A percentile compares a stretch with the other conserved stretches of the same genome.
Evolutionary conservation across 2,797 vertebrate species (phyloP).

Genomic region (Tauraco hartlaubi): DNA sequence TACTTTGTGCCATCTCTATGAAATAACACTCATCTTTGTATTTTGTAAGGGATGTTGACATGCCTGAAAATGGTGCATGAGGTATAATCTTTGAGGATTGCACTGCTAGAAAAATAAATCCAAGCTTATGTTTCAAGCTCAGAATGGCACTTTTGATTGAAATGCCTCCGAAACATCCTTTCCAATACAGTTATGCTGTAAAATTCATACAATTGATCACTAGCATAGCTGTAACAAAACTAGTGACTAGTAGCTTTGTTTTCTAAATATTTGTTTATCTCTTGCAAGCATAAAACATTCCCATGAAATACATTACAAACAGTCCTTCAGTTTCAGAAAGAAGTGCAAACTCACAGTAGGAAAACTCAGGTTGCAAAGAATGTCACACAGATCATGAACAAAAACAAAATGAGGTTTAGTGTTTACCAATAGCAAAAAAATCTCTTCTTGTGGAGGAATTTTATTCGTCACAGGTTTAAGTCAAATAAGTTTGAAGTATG

Average conservation of each 20-base stretch:
- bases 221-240: slow-evolving; percentile 59
- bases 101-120: slow-evolving; percentile 79
- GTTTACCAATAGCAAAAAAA: neutral
- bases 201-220: slow-evolving; percentile 75
- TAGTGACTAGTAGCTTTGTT: slow-evolving; percentile 63
- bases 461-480: neutral
- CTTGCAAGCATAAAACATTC: slow-evolving; percentile 35
- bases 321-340: neutral
- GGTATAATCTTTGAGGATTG: slow-evolving; percentile 80
- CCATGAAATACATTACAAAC: slow-evolving; percentile 3
- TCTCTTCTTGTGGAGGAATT: neutral
- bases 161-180: slow-evolving; percentile 74
- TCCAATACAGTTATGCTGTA: slow-evolving; percentile 59
- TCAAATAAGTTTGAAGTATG: neutral
- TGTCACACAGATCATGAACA: neutral
- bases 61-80: slow-evolving; percentile 80
- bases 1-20: slow-evolving; percentile 80
- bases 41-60: slow-evolving; percentile 80
- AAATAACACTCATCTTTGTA: slow-evolving; percentile 81
- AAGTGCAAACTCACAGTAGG: neutral
- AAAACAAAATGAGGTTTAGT: neutral
- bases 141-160: slow-evolving; percentile 79
- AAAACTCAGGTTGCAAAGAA: neutral
- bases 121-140: slow-evolving; percentile 74
- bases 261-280: slow-evolving; percentile 71